These are phyloP conservation scores for Propithecus coquereli DNA, from an alignment of 2,113 vertebrate species.

Conservation along the genomic window DNA sequence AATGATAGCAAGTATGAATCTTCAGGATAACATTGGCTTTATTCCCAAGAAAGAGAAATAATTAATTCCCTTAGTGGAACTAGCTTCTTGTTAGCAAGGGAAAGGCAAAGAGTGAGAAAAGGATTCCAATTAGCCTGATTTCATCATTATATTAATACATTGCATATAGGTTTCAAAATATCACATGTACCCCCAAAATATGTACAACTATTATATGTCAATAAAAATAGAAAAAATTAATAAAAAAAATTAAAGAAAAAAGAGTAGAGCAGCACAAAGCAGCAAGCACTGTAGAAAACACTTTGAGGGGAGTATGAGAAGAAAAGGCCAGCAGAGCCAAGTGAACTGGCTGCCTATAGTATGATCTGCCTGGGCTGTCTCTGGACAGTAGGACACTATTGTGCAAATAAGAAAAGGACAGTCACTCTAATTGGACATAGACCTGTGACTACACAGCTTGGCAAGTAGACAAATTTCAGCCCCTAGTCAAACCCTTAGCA, in stretches of 20 bases:
- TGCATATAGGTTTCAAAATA: not conserved
- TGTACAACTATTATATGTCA: not conserved
- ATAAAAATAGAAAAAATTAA: not conserved
- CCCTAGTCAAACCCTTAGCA: not conserved
- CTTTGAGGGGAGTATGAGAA: not conserved
- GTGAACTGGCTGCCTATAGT: not conserved
- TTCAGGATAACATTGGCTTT: not conserved
- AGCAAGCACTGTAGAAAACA: not conserved
- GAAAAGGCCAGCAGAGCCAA: not conserved
- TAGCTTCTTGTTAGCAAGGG: not conserved
- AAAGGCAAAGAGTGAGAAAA: not conserved
- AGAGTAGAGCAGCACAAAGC: not conserved
- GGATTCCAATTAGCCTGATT: not conserved
- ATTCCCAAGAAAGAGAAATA: slow-evolving; percentile 30
- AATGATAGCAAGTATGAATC: not conserved
- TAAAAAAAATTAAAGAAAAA: not conserved
- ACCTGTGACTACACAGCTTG: not conserved
- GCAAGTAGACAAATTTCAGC: not conserved
- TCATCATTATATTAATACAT: not conserved
- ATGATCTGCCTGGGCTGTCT: not conserved
- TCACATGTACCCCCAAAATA: not conserved
- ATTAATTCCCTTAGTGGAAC: not conserved
- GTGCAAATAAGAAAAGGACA: not conserved
- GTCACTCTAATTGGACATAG: not conserved
- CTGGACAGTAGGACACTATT: not conserved